Evolutionary conservation across 2,888 invertebrate species (phyloP).

Genomic region (Hirtodrosophila cameraria): DNA sequence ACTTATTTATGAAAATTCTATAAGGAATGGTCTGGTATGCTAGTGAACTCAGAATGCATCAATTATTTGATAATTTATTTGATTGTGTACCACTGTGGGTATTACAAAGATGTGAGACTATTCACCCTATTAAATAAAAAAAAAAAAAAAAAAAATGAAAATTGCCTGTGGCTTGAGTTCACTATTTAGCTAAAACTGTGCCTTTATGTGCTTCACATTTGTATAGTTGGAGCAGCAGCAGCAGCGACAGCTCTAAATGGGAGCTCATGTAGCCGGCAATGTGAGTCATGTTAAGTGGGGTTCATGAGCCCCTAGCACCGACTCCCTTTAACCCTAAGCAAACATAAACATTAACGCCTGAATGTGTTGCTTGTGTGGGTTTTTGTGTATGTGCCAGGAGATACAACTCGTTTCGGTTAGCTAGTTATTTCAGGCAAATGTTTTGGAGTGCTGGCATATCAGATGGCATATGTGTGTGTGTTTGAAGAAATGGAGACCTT

Average conservation of each 20-base stretch:
- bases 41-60: slow-evolving; percentile 9
- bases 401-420: slow-evolving; percentile 52
- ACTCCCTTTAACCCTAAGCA: slow-evolving; percentile 35
- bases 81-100: slow-evolving; percentile 21
- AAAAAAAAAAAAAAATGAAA: too few species aligned
- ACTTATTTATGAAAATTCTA: not conserved
- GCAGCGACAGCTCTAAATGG: slow-evolving; percentile 43
- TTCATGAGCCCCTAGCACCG: slow-evolving; percentile 51
- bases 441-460: slow-evolving; percentile 35
- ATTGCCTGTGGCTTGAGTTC: slow-evolving; percentile 41
- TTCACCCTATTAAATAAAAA: too few species aligned
- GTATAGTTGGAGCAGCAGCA: not conserved
- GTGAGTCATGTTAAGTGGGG: slow-evolving; percentile 66
- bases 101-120: slow-evolving; percentile 6
- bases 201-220: slow-evolving; percentile 34
- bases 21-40: slow-evolving; percentile 8
- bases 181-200: slow-evolving; percentile 51
- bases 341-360: slow-evolving; percentile 64
- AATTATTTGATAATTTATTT: slow-evolving; percentile 35
- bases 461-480: slow-evolving; percentile 19
- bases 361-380: slow-evolving; percentile 32
- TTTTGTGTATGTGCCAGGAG: slow-evolving; percentile 12
- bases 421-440: slow-evolving; percentile 55
- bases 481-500: slow-evolving; percentile 20
- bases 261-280: slow-evolving; percentile 35